Evolutionary conservation across 2,113 vertebrate species (phyloP), one percentile per base, ranked within the genome.

Genomic region (Mystacornis crossleyi): DNA sequence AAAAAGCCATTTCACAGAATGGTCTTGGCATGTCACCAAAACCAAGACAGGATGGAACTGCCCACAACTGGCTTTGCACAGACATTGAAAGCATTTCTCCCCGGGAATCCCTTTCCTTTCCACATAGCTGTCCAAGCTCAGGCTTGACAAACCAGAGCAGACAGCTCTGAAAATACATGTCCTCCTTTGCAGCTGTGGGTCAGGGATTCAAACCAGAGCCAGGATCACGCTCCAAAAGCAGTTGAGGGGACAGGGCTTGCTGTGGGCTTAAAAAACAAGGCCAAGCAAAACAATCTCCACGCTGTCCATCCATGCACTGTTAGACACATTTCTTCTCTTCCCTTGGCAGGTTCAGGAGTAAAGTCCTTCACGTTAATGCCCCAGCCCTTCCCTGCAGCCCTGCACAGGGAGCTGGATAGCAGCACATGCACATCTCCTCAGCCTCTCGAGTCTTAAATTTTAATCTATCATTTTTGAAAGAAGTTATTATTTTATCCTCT

Each of bases 121-220:
- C 86, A 81, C 62, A 67, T 8, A 62, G 73, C 25, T 93, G 74
- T 94, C 77, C 89, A 93, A 51, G 12, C 67, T 29, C 10, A 57
- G 42, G 62, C 47, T 70, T 94, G 89, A 95, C 77, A 91, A 96
- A 95, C 40, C 75, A 78, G 89, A 97, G 91, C 40, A 87, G 91
- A 84, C 89, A 90, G 80, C 50, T 95, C 86, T 12, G 8, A 96
- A 97, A 96, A 96, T 89, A 84, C 47, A 45, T 20, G 36, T 65
- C 55, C 79, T 95, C 43, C 79, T 90, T 75, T 74, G 58, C n/a
- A 83, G 45, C 48, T 18, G 5, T 64, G 58, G 85, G 79, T 80
- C 86, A 90, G 78, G 71, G 67, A 86, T 67, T 74, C 36, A 69
- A 73, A 94, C 50, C 18, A 38, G 53, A 70, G 31, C 34, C 45